Percentiles rank a stretch among this genome's conserved stretches.
Evolutionary conservation across 2,888 invertebrate genomes (phyloP).

Genomic region (Drosophila nr. perissopoda): DNA sequence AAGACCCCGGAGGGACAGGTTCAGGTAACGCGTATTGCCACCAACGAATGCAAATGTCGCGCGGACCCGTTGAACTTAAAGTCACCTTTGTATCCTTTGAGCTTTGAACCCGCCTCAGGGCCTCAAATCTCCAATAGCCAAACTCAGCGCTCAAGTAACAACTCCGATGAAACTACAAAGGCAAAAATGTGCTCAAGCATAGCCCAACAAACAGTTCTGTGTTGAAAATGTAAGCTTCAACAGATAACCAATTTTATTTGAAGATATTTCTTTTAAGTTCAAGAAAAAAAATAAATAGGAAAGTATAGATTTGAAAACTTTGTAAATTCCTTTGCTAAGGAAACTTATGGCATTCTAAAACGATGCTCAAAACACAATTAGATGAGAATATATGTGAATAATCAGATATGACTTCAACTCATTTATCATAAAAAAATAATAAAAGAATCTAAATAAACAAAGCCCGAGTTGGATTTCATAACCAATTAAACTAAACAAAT

Average conservation of each 20-base stretch:
- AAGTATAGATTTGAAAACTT: too few relatives aligned
- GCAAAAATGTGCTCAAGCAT: not conserved
- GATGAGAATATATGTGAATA: not conserved
- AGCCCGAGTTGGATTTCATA: too few relatives aligned
- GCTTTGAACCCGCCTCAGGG: constrained; percentile 19
- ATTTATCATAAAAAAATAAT: not conserved
- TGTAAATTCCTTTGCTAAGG: not conserved
- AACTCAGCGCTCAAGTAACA: constrained; percentile 2
- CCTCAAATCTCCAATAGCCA: constrained; percentile 21
- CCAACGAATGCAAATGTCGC: not conserved
- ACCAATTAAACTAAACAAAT: too few relatives aligned
- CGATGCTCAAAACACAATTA: not conserved
- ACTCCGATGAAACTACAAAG: constrained; percentile 14
- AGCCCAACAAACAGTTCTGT: not conserved
- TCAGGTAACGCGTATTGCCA: constrained; percentile 35
- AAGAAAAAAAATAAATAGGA: too few relatives aligned
- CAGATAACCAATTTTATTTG: too few relatives aligned
- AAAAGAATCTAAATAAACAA: not conserved
- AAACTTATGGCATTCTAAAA: not conserved
- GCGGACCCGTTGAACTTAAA: constrained; percentile 50
- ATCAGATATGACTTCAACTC: not conserved
- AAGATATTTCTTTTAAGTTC: not conserved
- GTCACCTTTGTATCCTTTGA: constrained; percentile 23
- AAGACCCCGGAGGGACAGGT: constrained; percentile 43
- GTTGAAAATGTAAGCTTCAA: constrained; percentile 42